Percentiles rank a stretch among this genome's conserved stretches.
These are phyloP conservation scores for Daubentonia madagascariensis DNA, from an alignment of 2,113 vertebrate genomes.

Conservation along the genomic window DNA sequence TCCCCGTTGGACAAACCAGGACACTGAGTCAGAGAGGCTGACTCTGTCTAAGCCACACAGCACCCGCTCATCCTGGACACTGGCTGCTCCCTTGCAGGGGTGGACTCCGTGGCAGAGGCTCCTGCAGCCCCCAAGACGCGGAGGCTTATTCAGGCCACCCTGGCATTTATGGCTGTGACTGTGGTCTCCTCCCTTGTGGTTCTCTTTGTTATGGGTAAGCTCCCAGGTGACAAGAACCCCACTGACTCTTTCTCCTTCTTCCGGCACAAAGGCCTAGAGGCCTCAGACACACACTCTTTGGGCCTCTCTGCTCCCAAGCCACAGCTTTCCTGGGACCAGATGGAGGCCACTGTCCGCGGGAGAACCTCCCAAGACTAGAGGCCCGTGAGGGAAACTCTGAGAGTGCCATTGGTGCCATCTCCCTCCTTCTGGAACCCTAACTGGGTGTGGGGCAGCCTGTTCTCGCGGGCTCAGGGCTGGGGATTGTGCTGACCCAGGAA, in stretches of 20 bases:
- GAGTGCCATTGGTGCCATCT: neutral
- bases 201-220: constrained; percentile 62
- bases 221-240: neutral
- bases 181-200: neutral
- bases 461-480: neutral
- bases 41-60: neutral
- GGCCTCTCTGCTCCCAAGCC: neutral
- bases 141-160: neutral
- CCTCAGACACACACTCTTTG: neutral
- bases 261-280: neutral
- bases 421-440: neutral
- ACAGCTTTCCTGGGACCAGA: neutral
- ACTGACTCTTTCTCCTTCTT: neutral
- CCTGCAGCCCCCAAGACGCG: neutral
- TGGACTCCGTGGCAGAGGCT: neutral
- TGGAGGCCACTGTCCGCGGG: neutral
- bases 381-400: neutral
- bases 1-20: neutral
- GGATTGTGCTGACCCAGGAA: neutral
- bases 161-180: neutral
- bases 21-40: neutral
- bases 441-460: neutral
- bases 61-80: neutral
- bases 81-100: constrained; percentile 23
- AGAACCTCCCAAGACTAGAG: neutral